Evolutionary conservation across 1,140 invertebrate species (phyloP).

Genomic region (Nephila pilipes): DNA sequence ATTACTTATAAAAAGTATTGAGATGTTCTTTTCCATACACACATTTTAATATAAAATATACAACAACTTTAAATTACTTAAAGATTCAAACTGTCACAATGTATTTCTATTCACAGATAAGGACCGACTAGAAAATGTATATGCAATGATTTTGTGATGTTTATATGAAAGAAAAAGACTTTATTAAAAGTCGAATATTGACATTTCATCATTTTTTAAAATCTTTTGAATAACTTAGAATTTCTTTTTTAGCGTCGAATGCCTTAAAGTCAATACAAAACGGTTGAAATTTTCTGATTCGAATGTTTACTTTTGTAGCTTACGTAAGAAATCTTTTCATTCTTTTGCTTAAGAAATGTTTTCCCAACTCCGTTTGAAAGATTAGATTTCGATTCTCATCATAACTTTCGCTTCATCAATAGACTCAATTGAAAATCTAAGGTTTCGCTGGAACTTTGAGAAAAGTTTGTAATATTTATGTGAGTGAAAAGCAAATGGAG

Average conservation of each 20-base stretch:
- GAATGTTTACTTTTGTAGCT: slow-evolving; percentile 4
- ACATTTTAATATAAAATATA: too few relatives aligned
- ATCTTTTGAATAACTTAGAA: background rate
- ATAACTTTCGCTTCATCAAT: background rate
- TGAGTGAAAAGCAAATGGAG: background rate
- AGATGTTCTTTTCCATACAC: too few relatives aligned
- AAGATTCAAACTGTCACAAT: too few relatives aligned
- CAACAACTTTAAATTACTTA: too few relatives aligned
- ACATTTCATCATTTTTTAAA: background rate
- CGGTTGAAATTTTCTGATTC: background rate
- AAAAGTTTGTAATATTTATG: background rate
- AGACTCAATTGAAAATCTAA: background rate
- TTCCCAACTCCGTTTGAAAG: background rate
- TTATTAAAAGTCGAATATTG: background rate
- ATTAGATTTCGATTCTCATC: background rate
- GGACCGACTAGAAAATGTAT: too few relatives aligned
- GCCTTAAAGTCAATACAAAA: background rate
- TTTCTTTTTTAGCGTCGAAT: background rate
- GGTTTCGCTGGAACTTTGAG: background rate
- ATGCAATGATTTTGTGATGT: too few relatives aligned
- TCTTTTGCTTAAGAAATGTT: background rate
- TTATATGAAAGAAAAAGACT: background rate
- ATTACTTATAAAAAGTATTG: too few relatives aligned
- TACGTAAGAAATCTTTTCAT: background rate
- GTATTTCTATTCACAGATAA: too few relatives aligned